Evolutionary conservation across 92 coral and sea anemone species (phyloP).

Genomic region (Parazoanthus swiftii): DNA sequence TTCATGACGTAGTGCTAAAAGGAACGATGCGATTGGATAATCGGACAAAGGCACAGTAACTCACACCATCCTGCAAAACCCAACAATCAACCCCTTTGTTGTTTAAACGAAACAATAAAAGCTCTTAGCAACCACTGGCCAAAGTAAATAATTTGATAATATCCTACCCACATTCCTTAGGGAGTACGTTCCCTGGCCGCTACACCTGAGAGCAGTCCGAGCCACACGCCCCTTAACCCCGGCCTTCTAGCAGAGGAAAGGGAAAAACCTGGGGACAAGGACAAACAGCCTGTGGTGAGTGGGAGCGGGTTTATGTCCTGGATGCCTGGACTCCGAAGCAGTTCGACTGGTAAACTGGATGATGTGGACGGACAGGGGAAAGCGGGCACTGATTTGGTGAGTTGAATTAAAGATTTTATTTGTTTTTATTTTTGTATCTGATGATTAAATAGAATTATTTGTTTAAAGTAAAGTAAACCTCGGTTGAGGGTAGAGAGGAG

Average conservation of each 20-base stretch:
- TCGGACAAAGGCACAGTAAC: no score
- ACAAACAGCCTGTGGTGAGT: slow-evolving; percentile 51
- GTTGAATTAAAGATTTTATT: neutral
- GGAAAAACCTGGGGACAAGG: slow-evolving; percentile 39
- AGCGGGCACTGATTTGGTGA: slow-evolving; percentile 44
- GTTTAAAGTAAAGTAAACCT: no score
- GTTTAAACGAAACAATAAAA: no score
- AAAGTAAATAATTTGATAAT: neutral
- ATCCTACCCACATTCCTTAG: slow-evolving; percentile 33
- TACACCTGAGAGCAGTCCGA: slow-evolving; percentile 82
- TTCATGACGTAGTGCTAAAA: no score
- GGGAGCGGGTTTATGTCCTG: slow-evolving; percentile 92
- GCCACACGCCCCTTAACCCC: slow-evolving; percentile 46
- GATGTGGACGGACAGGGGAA: slow-evolving; percentile 60
- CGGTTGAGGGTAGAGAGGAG: no score
- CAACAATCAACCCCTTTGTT: no score
- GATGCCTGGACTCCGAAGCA: slow-evolving; percentile 79
- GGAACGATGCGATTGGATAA: neutral
- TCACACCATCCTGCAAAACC: no score
- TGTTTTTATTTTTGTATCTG: neutral
- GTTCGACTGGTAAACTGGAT: slow-evolving; percentile 43
- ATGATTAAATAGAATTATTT: no score
- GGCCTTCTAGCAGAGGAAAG: slow-evolving; percentile 49
- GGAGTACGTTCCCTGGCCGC: slow-evolving; percentile 79
- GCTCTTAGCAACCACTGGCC: neutral